Evolutionary conservation across 2,797 vertebrate genomes (phyloP), one percentile per base, ranked within the genome.

Genomic region (Setipinna tenuifilis): DNA sequence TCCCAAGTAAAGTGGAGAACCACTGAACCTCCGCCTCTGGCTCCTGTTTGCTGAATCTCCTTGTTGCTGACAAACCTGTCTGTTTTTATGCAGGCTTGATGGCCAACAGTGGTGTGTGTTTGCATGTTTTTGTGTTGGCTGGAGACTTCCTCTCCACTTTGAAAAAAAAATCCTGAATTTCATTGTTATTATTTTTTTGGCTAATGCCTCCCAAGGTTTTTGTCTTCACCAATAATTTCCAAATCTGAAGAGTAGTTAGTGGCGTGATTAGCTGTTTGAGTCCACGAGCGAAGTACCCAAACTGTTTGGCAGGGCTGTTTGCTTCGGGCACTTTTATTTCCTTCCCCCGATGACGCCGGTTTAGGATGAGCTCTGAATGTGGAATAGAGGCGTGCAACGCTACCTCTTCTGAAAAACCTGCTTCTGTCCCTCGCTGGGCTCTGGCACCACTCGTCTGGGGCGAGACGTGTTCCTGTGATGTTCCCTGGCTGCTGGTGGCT

Each of bases 401-500:
- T 41, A 19, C 35, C 68, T 75, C 31, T 16, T 14, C 68, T 75
- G 68, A 75, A 31, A 31, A 10, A 14, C 50, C 50, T 54, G 9
- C 9, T 7, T 54, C 50, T 54, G 50, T 54, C 50, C 50, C 50
- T 54, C 7, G 50, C 50, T 54, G 50, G 2, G 50, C 50, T 54
- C 50, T 54, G 50, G 58, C 17, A 17, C 58, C 21, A 14, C 68
- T 75, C 28, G 25, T 17, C 68, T 75, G 3, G 23, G 48, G 23
- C 14, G 54, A 58, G 48, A 28, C 16, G 21, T 44, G 44, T 85
- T 54, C 59, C 83, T 59, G 81, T 84, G 54, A 83, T 87, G 71
- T 41, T 86, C 83, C 83, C 81, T 54, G 57, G 71, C 71, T 71
- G 71, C 88, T 84, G 48, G 84, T 14, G 78, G 86, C 84, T 81